A percentile compares a stretch with the other conserved stretches of the same genome.
Evolutionary conservation across 2,113 vertebrate species (phyloP).

Genomic region (Campylomormyrus tamandua): DNA sequence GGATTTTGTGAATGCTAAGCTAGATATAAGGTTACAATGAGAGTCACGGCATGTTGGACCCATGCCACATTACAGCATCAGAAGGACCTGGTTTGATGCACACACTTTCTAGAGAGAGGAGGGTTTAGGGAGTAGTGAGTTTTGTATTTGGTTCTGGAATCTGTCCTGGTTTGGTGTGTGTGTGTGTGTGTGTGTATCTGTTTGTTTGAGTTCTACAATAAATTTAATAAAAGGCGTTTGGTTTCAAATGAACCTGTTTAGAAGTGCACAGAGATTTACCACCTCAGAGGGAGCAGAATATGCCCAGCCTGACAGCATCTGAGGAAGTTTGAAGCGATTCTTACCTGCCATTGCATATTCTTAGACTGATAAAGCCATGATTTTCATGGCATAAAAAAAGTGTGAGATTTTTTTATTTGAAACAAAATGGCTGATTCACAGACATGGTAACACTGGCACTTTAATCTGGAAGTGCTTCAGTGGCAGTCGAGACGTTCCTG

Average conservation of each 20-base stretch:
- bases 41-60: neutral
- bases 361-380: neutral
- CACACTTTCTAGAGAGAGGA: neutral
- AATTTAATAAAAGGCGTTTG: constrained; percentile 24
- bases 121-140: neutral
- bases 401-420: neutral
- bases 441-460: neutral
- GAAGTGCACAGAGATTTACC: constrained; percentile 40
- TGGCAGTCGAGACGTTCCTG: neutral
- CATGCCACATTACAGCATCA: neutral
- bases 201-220: neutral
- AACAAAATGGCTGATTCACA: neutral
- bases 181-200: neutral
- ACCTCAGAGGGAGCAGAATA: constrained; percentile 36
- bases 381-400: neutral
- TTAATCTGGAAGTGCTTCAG: neutral
- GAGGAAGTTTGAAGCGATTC: constrained; percentile 28
- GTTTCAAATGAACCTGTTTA: constrained; percentile 38
- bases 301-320: constrained; percentile 12
- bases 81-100: neutral
- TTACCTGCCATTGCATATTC: neutral
- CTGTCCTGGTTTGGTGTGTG: neutral
- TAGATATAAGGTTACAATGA: neutral
- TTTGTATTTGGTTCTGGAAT: neutral
- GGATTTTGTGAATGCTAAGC: neutral